Base-by-base conservation (phyloP, 2,797 vertebrate genomes). In the Diplodus puntazzo region DNA sequence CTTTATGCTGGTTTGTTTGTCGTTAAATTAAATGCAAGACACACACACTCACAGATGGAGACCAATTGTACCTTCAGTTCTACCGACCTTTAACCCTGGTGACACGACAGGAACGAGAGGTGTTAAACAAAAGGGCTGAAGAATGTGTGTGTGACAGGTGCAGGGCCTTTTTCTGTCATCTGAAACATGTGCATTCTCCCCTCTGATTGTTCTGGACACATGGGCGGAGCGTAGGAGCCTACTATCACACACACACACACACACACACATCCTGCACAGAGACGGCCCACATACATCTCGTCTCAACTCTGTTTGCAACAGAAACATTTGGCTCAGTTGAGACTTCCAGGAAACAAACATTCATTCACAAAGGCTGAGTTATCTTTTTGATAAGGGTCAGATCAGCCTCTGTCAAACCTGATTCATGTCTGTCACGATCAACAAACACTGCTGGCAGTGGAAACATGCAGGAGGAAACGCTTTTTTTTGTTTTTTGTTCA, bases 61-160 rank as follows among this genome's bases (percentile, higher is more conserved):
- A 81, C n/a, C 58, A 62, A 77, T 82, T 82, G 79, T 83, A 23
- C 49, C 14, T 20, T 69, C 58, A 39, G 70, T 64, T 79, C 78
- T 23, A 80, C 46, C 65, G 71, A 86, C 88, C 84, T 75, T 46
- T 75, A 66, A 75, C 87, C 66, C 50, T 34, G 63, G 82, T 89
- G 91, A 90, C 85, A 83, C 23, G 23, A 46, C 83, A 82, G 87
- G 85, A 94, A 88, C 17, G 77, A 57, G 84, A 92, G 87, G 89
- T 86, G 92, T 92, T 46, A 69, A 87, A 91, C 89, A 90, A 92
- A 90, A 92, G 89, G 70, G 57, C 84, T 50, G 75, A 84, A 90
- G 90, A 94, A 93, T 94, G 90, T 82, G 79, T 72, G 58, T 61
- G 59, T 61, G 69, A 91, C 92, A 94, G 92, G 92, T 94, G 93